Base-by-base conservation (phyloP, 2,888 invertebrate species). In the Drosophila prolongata region DNA sequence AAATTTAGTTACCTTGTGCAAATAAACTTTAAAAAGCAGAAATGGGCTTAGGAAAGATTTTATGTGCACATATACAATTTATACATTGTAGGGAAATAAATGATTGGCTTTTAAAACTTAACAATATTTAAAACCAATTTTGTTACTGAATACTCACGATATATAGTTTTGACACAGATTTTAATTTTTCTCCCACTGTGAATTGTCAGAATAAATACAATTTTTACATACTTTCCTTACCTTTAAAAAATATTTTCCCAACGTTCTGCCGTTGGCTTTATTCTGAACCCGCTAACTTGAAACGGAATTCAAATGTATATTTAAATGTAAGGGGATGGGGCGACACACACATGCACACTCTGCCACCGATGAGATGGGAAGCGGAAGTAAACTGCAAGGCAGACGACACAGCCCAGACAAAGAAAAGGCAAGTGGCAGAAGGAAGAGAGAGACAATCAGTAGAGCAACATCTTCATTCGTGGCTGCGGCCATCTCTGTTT, bases 261-360 rank as follows among this genome's bases (percentile, higher is more conserved):
- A 44, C 64, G 72, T 74, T 80, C 78, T 80, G 40, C 19, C 68
- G 68, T 72, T 79, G 80, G 77, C 80, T 86, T 86, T 86, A 78
- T 80, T 83, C 70, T 55, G 77, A 75, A 74, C 82, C 82, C 78
- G 82, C 86, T 82, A 82, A 87, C 88, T 83, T 84, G 80, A 86
- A 84, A 80, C 80, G 86, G 88, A 86, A 84, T 88, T 86, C 86
- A 77, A 87, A 84, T 88, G 83, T 80, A 76, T 80, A 82, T 80
- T 80, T 78, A 77, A 85, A 68, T 67, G 72, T 67, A 60, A 58
- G 53, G 50, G 42, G 24, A 30, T 42, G 37, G 49, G 50, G 11
- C 42, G 6, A 8, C 30, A 53, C 40, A 47, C 43, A 40, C 47
- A 61, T 57, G 30, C 30, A 30, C 30, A 30, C 30, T 30, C 30